phyloP scores from a whole-genome alignment of 2,797 vertebrate genomes.

The Ciconia nigra region DNA sequence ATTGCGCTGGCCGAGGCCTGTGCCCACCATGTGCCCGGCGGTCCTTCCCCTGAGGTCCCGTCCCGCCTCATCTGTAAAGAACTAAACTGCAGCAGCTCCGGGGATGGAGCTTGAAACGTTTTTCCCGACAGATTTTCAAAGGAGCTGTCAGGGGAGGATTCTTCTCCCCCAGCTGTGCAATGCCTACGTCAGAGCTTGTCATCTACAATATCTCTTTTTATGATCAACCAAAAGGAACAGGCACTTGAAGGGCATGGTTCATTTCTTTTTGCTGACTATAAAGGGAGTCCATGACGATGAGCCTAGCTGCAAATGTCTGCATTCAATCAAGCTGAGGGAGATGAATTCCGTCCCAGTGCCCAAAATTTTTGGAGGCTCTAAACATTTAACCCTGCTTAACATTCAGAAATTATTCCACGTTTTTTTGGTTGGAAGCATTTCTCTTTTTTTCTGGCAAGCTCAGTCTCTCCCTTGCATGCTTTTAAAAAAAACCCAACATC shows the following conservation, averaged over 20 bases:
- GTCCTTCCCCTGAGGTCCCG: background rate
- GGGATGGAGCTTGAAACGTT: background rate
- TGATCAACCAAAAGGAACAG: slow-evolving; percentile 1
- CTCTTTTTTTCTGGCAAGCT: slow-evolving; percentile 30
- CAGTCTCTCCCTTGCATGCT: background rate
- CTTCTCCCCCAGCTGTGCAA: background rate
- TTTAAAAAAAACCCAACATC: background rate
- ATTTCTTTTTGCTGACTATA: slow-evolving; percentile 44
- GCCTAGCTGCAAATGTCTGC: slow-evolving; percentile 14
- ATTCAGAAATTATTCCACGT: slow-evolving; percentile 24
- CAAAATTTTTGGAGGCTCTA: slow-evolving; percentile 37
- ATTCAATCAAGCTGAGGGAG: slow-evolving; percentile 24
- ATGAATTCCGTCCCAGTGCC: background rate
- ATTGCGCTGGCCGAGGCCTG: accelerated
- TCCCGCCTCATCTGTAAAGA: background rate
- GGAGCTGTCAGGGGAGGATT: background rate
- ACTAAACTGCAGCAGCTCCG: background rate
- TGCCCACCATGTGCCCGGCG: accelerated
- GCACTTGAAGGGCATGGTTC: slow-evolving; percentile 32
- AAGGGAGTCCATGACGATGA: background rate
- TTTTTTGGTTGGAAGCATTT: slow-evolving; percentile 40
- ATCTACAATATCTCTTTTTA: slow-evolving; percentile 31
- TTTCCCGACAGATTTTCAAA: slow-evolving; percentile 9
- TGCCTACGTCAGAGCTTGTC: slow-evolving; percentile 41
- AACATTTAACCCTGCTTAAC: slow-evolving; percentile 48